Conservation (phyloP, 2,888 invertebrate species). For the Platypus cylindrus region DNA sequence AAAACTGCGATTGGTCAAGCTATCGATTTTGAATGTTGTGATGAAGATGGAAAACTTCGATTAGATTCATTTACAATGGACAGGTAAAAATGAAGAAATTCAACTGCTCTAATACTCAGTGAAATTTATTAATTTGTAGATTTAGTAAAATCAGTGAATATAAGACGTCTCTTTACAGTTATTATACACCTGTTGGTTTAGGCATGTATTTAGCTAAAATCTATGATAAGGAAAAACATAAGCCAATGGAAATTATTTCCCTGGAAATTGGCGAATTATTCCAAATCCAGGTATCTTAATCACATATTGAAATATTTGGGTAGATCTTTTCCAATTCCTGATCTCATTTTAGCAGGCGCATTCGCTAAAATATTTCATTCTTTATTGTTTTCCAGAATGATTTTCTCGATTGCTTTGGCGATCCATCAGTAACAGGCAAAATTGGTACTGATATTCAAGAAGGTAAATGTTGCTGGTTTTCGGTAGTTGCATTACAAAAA, state of each 20-base stretch:
- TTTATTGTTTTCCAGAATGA: slow-evolving; percentile 54
- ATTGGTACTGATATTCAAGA: slow-evolving; percentile 83
- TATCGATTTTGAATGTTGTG: neutral
- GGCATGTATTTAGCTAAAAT: slow-evolving; percentile 74
- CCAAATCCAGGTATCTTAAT: slow-evolving; percentile 78
- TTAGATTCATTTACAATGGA: neutral
- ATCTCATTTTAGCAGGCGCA: too few relatives aligned
- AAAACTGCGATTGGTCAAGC: neutral
- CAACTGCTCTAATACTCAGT: too few relatives aligned
- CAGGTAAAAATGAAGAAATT: too few relatives aligned
- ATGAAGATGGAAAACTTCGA: neutral
- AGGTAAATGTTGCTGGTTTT: slow-evolving; percentile 91
- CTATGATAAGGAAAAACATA: slow-evolving; percentile 64
- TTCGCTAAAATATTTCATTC: too few relatives aligned
- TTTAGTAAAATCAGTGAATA: too few relatives aligned
- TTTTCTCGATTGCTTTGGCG: slow-evolving; percentile 81
- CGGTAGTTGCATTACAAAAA: slow-evolving; percentile 73
- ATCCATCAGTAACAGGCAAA: slow-evolving; percentile 75
- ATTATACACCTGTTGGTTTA: slow-evolving; percentile 77
- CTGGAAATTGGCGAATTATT: slow-evolving; percentile 88
- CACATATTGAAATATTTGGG: too few relatives aligned
- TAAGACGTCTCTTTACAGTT: slow-evolving; percentile 85
- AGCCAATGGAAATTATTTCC: slow-evolving; percentile 71
- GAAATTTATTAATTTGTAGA: too few relatives aligned
- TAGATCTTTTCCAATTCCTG: too few relatives aligned